These are phyloP conservation scores for Delia radicum DNA, from an alignment of 1,140 invertebrate genomes.

Conservation along the genomic window DNA sequence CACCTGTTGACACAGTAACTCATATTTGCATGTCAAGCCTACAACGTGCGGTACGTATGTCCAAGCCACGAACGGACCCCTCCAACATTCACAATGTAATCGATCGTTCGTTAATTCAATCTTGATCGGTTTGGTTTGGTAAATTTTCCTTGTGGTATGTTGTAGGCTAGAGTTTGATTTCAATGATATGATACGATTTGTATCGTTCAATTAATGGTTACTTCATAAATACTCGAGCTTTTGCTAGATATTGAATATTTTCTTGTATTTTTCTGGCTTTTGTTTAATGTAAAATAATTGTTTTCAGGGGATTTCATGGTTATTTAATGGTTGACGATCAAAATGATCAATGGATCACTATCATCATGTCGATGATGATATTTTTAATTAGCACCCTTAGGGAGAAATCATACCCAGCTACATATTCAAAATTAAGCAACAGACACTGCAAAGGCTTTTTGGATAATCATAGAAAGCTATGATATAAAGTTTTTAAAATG, in stretches of 20 bases:
- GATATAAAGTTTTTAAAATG: too few species aligned
- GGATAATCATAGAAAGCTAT: too few species aligned
- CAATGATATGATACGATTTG: slow-evolving; percentile 17
- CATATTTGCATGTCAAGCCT: slow-evolving; percentile 42
- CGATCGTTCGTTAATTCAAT: slow-evolving; percentile 1
- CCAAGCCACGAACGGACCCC: background rate
- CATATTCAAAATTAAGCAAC: background rate
- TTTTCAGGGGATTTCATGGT: slow-evolving; percentile 17
- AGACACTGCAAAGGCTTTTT: too few species aligned
- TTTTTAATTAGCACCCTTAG: slow-evolving; percentile 19
- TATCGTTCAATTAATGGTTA: slow-evolving; percentile 22
- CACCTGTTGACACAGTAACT: slow-evolving; percentile 56
- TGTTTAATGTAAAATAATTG: background rate
- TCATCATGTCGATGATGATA: slow-evolving; percentile 2
- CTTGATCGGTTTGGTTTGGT: background rate
- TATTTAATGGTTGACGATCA: background rate
- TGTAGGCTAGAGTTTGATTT: background rate
- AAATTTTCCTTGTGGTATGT: background rate
- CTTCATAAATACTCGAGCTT: slow-evolving; percentile 10
- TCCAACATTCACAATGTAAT: slow-evolving; percentile 3
- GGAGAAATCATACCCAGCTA: background rate
- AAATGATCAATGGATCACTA: slow-evolving; percentile 13
- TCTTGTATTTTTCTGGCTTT: background rate
- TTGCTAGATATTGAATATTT: too few species aligned
- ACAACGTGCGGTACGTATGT: background rate